Base-by-base conservation (phyloP, 2,797 vertebrate species). In the Anableps anableps region DNA sequence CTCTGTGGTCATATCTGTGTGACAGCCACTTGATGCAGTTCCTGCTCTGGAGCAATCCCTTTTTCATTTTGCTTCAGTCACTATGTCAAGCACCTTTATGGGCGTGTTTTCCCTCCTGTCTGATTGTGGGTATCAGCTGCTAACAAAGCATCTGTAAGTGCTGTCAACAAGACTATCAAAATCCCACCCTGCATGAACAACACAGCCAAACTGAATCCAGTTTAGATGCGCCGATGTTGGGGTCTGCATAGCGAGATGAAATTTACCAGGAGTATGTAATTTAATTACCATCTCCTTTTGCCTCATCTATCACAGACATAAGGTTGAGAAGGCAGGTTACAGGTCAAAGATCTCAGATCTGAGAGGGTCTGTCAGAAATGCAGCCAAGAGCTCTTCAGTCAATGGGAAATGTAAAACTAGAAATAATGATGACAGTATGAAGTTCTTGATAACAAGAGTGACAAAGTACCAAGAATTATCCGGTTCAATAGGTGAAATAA, bases 291-390 rank as follows among this genome's bases (percentile, higher is more conserved):
- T 83, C 82, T 91, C 86, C 85, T 89, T 79, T 83, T 75, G 83
- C 84, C 84, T 88, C 88, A 80, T 91, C 85, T 85, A 85, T 86
- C 88, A 85, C 75, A 83, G 83, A 85, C 83, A 75, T 76, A 82
- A 79, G 76, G 83, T 83, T 79, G 74, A 58, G 75, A 55, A 82
- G 88, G 87, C 81, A 83, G 79, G 86, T 89, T 83, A 89, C 86
- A 90, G 90, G 88, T 92, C 88, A 88, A 75, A 84, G 83, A 82
- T 85, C 82, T 74, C 77, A 82, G 78, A 81, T 79, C 79, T 70
- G 74, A 43, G 55, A 11, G 45, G 19, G 21, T 80, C 84, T 86
- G 88, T 88, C 72, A 9, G 80, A 72, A 45, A 78, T 85, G 62
- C 76, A 64, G 76, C 76, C 80, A 29, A 58, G 55, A 58, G 26